Conservation (phyloP, 2,888 invertebrate species). For the Pammene aurita region DNA sequence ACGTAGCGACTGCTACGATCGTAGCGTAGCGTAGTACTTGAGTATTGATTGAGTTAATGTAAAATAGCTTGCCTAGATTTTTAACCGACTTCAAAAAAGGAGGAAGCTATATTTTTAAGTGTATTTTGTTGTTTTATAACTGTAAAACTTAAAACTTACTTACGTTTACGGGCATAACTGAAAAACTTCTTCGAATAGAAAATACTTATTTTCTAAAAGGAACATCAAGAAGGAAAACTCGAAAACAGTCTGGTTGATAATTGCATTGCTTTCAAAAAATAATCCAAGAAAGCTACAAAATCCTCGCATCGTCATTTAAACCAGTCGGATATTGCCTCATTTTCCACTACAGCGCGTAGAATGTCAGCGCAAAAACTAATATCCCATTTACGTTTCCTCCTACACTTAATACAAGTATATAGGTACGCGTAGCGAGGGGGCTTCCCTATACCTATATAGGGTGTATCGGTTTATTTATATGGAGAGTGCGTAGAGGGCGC, state of each 20-base stretch:
- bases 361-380: constrained; percentile 75
- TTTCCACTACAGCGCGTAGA: constrained; percentile 74
- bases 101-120: no score
- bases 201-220: background rate
- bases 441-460: constrained; percentile 61
- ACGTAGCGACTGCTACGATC: no score
- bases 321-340: constrained; percentile 71
- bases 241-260: background rate
- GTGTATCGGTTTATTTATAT: constrained; percentile 81
- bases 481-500: constrained; percentile 76
- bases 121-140: no score
- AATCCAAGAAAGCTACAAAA: constrained; percentile 43
- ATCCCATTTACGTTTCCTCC: constrained; percentile 73
- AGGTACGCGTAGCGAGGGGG: constrained; percentile 54
- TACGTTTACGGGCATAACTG: no score
- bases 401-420: constrained; percentile 53
- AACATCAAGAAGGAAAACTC: background rate
- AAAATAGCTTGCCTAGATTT: no score
- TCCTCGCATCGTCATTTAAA: constrained; percentile 47
- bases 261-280: background rate
- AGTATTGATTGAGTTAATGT: no score
- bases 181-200: background rate
- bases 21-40: no score
- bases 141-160: no score
- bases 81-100: no score